Percentiles rank a stretch among this genome's conserved stretches.
phyloP scores from a whole-genome alignment of 2,888 invertebrate species.

The Apotomis betuletana region DNA sequence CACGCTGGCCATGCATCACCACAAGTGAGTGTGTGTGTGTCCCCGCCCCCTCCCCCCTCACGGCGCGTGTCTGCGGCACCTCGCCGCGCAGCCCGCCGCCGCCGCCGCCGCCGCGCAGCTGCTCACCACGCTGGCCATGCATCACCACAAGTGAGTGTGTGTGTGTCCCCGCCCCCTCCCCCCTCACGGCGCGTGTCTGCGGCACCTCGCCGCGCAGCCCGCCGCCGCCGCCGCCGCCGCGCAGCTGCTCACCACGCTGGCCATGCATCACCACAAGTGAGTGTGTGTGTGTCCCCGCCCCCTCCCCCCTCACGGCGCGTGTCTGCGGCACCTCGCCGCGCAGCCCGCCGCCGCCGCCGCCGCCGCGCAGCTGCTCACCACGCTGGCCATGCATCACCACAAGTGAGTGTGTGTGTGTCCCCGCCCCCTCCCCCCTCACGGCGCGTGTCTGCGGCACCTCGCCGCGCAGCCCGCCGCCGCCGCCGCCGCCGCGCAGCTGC shows the following conservation, averaged over 20 bases:
- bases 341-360: too few relatives aligned
- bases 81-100: background rate
- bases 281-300: background rate
- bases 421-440: too few relatives aligned
- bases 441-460: too few relatives aligned
- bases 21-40: background rate
- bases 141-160: background rate
- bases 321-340: too few relatives aligned
- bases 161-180: too few relatives aligned
- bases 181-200: background rate
- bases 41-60: background rate
- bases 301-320: too few relatives aligned
- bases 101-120: background rate
- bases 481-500: constrained; percentile 43
- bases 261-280: background rate
- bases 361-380: too few relatives aligned
- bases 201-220: constrained; percentile 51
- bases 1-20: background rate
- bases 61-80: background rate
- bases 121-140: background rate
- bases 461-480: too few relatives aligned
- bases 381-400: constrained; percentile 33
- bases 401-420: too few relatives aligned
- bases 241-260: constrained; percentile 56
- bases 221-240: too few relatives aligned